Evolutionary conservation across 2,113 vertebrate genomes (phyloP).

Genomic region (Formicarius rufipectus): DNA sequence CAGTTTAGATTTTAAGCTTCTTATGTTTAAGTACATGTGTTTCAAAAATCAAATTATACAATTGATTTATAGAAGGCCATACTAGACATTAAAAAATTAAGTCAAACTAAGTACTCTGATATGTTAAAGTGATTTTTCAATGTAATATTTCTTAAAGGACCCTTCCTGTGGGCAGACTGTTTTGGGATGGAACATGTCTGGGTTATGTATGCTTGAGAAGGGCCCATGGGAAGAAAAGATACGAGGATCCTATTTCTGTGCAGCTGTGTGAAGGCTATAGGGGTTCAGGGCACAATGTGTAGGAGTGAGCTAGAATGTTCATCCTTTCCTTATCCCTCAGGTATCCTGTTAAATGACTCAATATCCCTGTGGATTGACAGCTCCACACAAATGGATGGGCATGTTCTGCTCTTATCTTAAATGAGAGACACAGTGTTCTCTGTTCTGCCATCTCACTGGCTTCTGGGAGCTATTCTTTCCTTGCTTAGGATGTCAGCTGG

Average conservation of each 20-base stretch:
- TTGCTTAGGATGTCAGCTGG: not conserved
- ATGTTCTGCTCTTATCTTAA: not conserved
- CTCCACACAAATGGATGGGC: not conserved
- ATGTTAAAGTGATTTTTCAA: not conserved
- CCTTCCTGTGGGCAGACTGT: not conserved
- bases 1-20: not conserved
- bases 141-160: not conserved
- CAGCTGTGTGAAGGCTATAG: not conserved
- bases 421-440: not conserved
- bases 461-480: not conserved
- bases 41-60: not conserved
- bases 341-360: not conserved
- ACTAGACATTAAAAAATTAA: not conserved
- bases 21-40: rapidly evolving
- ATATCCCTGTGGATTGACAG: not conserved
- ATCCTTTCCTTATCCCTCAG: not conserved
- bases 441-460: not conserved
- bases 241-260: not conserved
- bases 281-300: not conserved
- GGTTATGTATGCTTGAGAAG: not conserved
- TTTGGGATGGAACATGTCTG: not conserved
- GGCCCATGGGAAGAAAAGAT: not conserved
- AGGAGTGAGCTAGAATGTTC: not conserved
- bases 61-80: not conserved
- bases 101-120: not conserved